Evolutionary conservation across 2,113 vertebrate species (phyloP).

Genomic region (Panthera tigris): DNA sequence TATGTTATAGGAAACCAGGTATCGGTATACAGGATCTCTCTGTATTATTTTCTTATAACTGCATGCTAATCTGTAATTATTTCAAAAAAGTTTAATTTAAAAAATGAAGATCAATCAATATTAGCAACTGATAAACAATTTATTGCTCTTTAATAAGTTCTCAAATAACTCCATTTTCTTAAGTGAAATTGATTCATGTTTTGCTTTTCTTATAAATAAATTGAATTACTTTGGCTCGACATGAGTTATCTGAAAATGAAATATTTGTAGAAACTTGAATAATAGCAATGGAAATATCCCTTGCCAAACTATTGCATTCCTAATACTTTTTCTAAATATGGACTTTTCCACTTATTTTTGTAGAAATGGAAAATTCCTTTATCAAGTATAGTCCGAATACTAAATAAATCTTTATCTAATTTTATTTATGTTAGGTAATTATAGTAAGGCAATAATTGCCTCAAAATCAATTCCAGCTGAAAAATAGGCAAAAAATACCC

Average conservation of each 20-base stretch:
- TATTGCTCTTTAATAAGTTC: not conserved
- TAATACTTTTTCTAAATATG: slow-evolving; percentile 30
- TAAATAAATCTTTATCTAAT: not conserved
- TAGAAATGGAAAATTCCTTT: slow-evolving; percentile 28
- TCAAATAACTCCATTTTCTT: slow-evolving; percentile 13
- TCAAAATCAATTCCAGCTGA: not conserved
- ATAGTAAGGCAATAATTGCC: not conserved
- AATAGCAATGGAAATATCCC: not conserved
- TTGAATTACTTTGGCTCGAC: not conserved
- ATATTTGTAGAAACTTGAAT: slow-evolving; percentile 21
- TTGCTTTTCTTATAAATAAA: slow-evolving; percentile 14
- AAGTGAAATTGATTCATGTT: slow-evolving; percentile 12
- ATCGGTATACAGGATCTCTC: not conserved
- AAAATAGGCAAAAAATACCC: not conserved
- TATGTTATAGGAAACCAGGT: not conserved
- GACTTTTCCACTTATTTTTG: slow-evolving; percentile 33
- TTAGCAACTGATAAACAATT: not conserved
- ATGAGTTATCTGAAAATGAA: slow-evolving; percentile 40
- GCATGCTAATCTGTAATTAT: not conserved
- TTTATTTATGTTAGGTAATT: not conserved
- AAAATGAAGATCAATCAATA: not conserved
- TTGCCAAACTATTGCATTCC: not conserved
- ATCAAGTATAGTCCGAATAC: not conserved
- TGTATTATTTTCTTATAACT: not conserved
- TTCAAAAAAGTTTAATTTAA: not conserved